A percentile compares a stretch with the other conserved stretches of the same genome.
Evolutionary conservation across 2,797 vertebrate genomes (phyloP).

Genomic region (Darevskia nairensis): DNA sequence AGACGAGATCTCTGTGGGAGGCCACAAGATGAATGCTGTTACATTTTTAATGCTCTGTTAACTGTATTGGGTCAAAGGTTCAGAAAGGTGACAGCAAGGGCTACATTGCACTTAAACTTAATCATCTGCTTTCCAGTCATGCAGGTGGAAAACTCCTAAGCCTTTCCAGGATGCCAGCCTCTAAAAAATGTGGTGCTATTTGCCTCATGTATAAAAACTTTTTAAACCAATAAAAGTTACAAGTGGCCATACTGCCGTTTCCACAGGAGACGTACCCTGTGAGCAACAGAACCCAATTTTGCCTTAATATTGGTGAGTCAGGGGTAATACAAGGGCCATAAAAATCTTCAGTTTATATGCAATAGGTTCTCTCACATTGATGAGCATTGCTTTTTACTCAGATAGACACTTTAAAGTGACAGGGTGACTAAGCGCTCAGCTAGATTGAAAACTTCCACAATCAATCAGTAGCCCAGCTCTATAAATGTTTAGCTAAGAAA

Average conservation of each 20-base stretch:
- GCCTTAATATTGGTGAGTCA: background rate
- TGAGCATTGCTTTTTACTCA: background rate
- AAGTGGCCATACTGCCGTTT: background rate
- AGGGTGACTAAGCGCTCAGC: background rate
- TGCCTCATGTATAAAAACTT: slow-evolving; percentile 6
- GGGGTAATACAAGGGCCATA: background rate
- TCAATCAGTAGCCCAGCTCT: background rate
- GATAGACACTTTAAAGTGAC: background rate
- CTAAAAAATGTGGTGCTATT: slow-evolving; percentile 27
- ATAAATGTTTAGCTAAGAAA: background rate
- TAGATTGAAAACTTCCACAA: background rate
- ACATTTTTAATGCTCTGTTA: slow-evolving; percentile 27
- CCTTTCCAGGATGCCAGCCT: slow-evolving; percentile 16
- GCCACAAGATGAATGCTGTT: background rate
- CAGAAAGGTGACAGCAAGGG: slow-evolving; percentile 33
- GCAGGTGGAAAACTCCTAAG: slow-evolving; percentile 10
- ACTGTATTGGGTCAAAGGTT: slow-evolving; percentile 18
- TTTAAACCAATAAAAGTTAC: slow-evolving; percentile 7
- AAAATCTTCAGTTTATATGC: background rate
- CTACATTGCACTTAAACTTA: slow-evolving; percentile 25
- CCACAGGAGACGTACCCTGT: slow-evolving; percentile 30
- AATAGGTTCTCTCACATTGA: background rate
- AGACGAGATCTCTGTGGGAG: background rate
- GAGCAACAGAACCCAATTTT: background rate
- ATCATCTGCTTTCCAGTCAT: slow-evolving; percentile 32